Evolutionary conservation across 1,140 invertebrate genomes (phyloP).

Genomic region (Ericerus pela): DNA sequence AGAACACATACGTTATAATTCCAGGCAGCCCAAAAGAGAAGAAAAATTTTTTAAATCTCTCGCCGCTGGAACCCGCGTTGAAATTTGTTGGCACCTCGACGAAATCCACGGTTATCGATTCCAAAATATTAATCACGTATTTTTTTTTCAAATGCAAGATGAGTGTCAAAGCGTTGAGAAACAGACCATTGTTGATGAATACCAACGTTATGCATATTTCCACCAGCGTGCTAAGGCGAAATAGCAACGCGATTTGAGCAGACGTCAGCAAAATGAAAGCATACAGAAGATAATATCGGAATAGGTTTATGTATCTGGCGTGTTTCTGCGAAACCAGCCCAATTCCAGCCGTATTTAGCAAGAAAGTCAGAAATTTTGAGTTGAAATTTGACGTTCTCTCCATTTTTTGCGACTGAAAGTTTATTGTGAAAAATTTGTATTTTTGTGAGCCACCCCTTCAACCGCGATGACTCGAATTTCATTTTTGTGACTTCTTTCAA

Average conservation of each 20-base stretch:
- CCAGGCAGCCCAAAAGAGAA: background rate
- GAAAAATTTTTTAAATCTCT: background rate
- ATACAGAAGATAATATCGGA: background rate
- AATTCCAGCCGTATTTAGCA: background rate
- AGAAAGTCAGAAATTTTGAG: background rate
- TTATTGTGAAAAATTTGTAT: too few species aligned
- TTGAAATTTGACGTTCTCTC: too few species aligned
- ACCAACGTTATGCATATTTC: background rate
- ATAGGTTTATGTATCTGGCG: background rate
- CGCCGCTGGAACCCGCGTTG: too few species aligned
- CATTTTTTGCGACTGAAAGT: too few species aligned
- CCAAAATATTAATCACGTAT: background rate
- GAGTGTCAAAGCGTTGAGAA: background rate
- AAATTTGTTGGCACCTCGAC: background rate
- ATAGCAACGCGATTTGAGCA: background rate
- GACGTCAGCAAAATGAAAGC: background rate
- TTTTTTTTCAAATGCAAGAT: background rate
- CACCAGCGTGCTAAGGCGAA: background rate
- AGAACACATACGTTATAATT: background rate
- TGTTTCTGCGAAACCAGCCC: background rate
- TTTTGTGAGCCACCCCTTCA: too few species aligned
- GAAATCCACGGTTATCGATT: background rate
- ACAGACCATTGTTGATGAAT: background rate
- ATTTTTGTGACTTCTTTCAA: too few species aligned
- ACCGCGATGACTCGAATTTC: too few species aligned